Conservation (phyloP, 2,113 vertebrate species). For the Platanista minor region DNA sequence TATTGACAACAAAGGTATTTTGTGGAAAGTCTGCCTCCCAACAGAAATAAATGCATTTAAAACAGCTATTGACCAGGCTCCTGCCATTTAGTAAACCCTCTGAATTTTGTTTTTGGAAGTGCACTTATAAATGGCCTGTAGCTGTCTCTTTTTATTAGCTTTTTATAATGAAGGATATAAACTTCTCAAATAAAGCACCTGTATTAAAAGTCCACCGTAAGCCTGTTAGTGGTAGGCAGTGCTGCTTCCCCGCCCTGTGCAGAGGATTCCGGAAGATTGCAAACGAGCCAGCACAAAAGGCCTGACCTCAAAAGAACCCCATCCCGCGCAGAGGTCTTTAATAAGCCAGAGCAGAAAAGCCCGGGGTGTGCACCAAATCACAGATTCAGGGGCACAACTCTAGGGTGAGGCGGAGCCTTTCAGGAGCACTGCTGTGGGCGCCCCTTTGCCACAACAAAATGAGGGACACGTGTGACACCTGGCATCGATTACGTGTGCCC, state of each 20-base stretch:
- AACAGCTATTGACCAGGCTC: slow-evolving; percentile 50
- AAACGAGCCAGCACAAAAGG: not conserved
- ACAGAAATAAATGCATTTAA: slow-evolving; percentile 64
- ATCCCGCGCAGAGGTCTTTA: not conserved
- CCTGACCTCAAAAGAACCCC: not conserved
- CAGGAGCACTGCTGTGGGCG: not conserved
- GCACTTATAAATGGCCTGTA: slow-evolving; percentile 31
- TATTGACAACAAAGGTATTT: slow-evolving; percentile 48
- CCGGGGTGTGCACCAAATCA: not conserved
- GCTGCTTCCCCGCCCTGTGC: not conserved
- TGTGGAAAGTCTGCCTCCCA: slow-evolving; percentile 31
- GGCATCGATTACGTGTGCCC: not conserved
- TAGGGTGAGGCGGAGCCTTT: not conserved
- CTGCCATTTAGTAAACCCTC: slow-evolving; percentile 11
- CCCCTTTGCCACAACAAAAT: not conserved
- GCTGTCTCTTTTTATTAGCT: slow-evolving; percentile 50
- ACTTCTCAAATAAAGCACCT: slow-evolving; percentile 38
- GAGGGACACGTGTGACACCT: not conserved
- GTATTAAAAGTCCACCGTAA: not conserved
- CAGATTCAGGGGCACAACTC: not conserved
- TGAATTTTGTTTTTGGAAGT: slow-evolving; percentile 36
- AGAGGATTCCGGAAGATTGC: not conserved
- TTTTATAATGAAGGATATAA: slow-evolving; percentile 31
- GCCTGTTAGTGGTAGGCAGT: not conserved
- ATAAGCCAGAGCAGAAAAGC: not conserved